Evolutionary conservation across 1,140 invertebrate genomes (phyloP).

Genomic region (Globodera ellingtonae): DNA sequence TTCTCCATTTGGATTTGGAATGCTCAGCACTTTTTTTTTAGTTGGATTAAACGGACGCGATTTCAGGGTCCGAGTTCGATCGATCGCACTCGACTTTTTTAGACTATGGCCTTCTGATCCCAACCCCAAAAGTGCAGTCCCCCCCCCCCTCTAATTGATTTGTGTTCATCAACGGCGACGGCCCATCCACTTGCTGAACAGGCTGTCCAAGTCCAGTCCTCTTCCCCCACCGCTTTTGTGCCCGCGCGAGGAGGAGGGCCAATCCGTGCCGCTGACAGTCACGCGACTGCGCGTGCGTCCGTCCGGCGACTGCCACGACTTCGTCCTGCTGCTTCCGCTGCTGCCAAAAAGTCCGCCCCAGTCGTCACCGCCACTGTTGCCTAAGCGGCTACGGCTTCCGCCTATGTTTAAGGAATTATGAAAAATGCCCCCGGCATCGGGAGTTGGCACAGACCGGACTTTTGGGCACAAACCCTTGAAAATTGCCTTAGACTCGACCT

Average conservation of each 20-base stretch:
- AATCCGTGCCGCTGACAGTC: not conserved
- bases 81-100: too few species aligned
- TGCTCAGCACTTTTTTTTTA: too few species aligned
- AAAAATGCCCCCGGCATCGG: not conserved
- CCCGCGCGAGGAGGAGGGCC: not conserved
- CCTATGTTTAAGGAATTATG: not conserved
- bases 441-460: not conserved
- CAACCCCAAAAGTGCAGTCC: too few species aligned
- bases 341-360: not conserved
- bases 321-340: not conserved
- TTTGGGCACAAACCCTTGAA: not conserved
- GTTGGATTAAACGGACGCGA: too few species aligned
- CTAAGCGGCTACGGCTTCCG: not conserved
- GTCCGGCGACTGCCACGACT: too few species aligned
- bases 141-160: too few species aligned
- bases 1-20: too few species aligned
- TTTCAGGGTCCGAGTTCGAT: too few species aligned
- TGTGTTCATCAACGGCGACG: not conserved
- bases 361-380: not conserved
- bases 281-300: not conserved
- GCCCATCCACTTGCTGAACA: conserved; percentile 22
- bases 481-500: too few species aligned
- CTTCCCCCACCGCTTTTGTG: not conserved
- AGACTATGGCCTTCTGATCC: too few species aligned
- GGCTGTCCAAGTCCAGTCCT: not conserved